These are phyloP conservation scores for Galemys pyrenaicus DNA, from an alignment of 2,113 vertebrate genomes.

Conservation along the genomic window DNA sequence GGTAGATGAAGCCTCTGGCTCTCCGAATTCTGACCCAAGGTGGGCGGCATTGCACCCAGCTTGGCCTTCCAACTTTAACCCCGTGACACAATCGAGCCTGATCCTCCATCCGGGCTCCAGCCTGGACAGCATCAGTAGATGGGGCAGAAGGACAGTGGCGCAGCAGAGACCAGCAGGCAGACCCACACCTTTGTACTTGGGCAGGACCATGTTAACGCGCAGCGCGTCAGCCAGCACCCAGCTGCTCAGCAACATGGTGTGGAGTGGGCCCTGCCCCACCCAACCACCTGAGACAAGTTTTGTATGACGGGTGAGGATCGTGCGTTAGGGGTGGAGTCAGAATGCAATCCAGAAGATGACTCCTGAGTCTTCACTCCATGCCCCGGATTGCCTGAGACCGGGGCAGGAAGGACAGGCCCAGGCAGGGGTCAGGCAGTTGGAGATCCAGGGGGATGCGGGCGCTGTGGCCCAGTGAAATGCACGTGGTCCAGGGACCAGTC, in stretches of 20 bases:
- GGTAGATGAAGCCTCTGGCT: not conserved
- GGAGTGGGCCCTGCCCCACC: constrained; percentile 39
- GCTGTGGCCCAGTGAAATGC: constrained; percentile 64
- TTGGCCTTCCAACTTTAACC: not conserved
- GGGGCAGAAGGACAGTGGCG: not conserved
- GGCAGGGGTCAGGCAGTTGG: not conserved
- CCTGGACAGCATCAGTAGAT: not conserved
- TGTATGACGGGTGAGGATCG: not conserved
- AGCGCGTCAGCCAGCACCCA: not conserved
- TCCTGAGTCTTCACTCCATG: not conserved
- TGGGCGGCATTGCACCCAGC: not conserved
- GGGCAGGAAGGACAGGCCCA: constrained; percentile 14
- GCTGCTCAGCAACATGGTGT: not conserved
- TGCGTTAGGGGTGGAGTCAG: not conserved
- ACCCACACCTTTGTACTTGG: constrained; percentile 19
- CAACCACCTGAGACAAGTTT: not conserved
- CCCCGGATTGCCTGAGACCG: not conserved
- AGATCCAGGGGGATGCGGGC: not conserved
- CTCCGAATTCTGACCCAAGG: not conserved
- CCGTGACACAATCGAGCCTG: not conserved
- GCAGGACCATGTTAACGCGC: not conserved
- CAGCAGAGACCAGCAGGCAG: not conserved
- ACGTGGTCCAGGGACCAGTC: constrained; percentile 38
- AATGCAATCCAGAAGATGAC: constrained; percentile 11
- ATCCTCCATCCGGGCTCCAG: not conserved